Percentiles rank a stretch among this genome's conserved stretches.
These are phyloP conservation scores for Champsocephalus gunnari DNA, from an alignment of 2,797 vertebrate species.

Conservation along the genomic window DNA sequence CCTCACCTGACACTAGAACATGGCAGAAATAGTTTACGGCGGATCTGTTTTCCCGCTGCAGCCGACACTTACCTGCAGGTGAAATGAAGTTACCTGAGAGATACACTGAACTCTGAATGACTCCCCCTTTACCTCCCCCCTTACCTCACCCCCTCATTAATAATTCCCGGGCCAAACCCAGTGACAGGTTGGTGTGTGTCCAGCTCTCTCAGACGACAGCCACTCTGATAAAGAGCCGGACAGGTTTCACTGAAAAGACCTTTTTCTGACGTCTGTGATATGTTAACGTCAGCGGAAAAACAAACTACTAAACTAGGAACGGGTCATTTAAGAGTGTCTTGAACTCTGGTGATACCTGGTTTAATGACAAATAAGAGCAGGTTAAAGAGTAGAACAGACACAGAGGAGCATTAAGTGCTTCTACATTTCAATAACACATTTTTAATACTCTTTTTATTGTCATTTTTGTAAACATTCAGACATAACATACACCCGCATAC, in stretches of 20 bases:
- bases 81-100: slow-evolving; percentile 94
- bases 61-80: slow-evolving; percentile 58
- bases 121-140: slow-evolving; percentile 79
- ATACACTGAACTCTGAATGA: slow-evolving; percentile 91
- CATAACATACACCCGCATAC: too few relatives aligned
- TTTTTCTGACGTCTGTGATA: slow-evolving; percentile 5
- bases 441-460: too few relatives aligned
- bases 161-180: slow-evolving; percentile 88
- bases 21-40: slow-evolving; percentile 87
- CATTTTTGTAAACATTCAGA: too few relatives aligned
- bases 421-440: too few relatives aligned
- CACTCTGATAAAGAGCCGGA: background rate
- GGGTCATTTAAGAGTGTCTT: background rate
- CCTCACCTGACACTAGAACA: slow-evolving; percentile 84
- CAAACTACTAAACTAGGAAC: background rate
- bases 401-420: background rate
- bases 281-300: background rate
- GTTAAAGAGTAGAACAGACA: background rate
- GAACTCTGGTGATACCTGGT: background rate
- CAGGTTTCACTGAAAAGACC: slow-evolving; percentile 36
- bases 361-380: background rate
- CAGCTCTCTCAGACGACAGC: slow-evolving; percentile 57
- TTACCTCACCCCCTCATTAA: slow-evolving; percentile 87
- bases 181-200: slow-evolving; percentile 78
- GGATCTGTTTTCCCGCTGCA: slow-evolving; percentile 84